Percentiles rank a stretch among this genome's conserved stretches.
Evolutionary conservation across 2,888 invertebrate genomes (phyloP).

Genomic region (Heliconius aoede): DNA sequence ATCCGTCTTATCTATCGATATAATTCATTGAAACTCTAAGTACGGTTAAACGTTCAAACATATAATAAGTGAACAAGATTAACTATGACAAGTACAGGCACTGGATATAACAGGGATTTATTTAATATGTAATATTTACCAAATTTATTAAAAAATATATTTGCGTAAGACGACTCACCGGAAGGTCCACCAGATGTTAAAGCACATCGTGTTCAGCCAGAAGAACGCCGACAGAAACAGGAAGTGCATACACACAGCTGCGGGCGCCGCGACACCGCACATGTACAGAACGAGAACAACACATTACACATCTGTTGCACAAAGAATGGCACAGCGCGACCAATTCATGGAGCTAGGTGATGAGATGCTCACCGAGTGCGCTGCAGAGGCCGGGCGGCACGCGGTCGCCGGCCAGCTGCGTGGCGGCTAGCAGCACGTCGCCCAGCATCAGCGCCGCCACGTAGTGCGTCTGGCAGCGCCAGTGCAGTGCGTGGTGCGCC

Average conservation of each 20-base stretch:
- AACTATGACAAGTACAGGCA: background rate
- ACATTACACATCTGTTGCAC: conserved; percentile 52
- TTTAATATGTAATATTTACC: background rate
- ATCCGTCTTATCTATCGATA: background rate
- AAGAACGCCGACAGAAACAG: conserved; percentile 95
- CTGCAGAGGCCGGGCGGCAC: conserved; percentile 86
- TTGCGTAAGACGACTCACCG: conserved; percentile 83
- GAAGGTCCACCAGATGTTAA: conserved; percentile 97
- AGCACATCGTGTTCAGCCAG: conserved; percentile 97
- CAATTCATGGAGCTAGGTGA: conserved; percentile 48
- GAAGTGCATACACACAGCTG: conserved; percentile 93
- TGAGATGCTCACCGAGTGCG: conserved; percentile 85
- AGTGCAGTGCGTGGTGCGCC: conserved; percentile 93
- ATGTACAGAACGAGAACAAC: conserved; percentile 49
- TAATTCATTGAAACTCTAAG: background rate
- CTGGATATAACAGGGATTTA: background rate
- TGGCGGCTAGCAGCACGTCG: conserved; percentile 90
- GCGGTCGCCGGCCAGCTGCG: conserved; percentile 87
- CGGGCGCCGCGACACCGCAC: conserved; percentile 58
- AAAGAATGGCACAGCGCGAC: background rate
- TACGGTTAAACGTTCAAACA: too few species aligned
- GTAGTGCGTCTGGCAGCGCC: conserved; percentile 94
- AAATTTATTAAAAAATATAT: background rate
- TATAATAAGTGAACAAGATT: background rate
- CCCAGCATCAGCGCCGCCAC: conserved; percentile 92